A percentile compares a stretch with the other conserved stretches of the same genome.
Evolutionary conservation across 2,113 vertebrate genomes (phyloP).

Genomic region (Saccopteryx leptura): DNA sequence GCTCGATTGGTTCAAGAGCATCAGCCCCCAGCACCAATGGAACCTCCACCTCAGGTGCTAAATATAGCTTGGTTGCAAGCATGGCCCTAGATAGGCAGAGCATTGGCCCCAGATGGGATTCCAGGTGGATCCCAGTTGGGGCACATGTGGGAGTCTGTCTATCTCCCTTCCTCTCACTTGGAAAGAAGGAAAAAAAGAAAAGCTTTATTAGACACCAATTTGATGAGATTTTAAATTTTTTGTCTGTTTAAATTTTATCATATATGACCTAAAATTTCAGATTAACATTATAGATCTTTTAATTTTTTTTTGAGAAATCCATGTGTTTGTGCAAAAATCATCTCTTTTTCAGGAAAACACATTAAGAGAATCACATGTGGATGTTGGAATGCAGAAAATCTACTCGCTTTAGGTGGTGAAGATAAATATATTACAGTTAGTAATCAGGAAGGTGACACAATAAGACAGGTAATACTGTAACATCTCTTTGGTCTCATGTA

Average conservation of each 20-base stretch:
- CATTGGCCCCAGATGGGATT: no score
- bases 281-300: not conserved
- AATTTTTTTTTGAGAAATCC: not conserved
- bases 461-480: conserved; percentile 93
- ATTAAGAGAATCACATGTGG: conserved; percentile 97
- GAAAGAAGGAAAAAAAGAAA: no score
- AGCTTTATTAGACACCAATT: not conserved
- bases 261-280: conserved; percentile 25
- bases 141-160: no score
- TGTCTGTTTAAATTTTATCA: not conserved
- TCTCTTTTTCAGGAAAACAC: conserved; percentile 94
- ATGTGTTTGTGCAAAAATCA: conserved; percentile 43
- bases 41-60: no score
- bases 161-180: no score
- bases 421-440: conserved; percentile 96
- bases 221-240: not conserved
- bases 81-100: no score
- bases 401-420: conserved; percentile 96
- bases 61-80: no score
- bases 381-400: conserved; percentile 96
- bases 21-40: no score
- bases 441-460: conserved; percentile 97
- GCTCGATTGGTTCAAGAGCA: no score
- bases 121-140: no score
- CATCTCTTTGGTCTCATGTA: conserved; percentile 6